Evolutionary conservation across 2,113 vertebrate genomes (phyloP), one percentile per base, ranked within the genome.

Genomic region (Periophthalmodon schlosseri): DNA sequence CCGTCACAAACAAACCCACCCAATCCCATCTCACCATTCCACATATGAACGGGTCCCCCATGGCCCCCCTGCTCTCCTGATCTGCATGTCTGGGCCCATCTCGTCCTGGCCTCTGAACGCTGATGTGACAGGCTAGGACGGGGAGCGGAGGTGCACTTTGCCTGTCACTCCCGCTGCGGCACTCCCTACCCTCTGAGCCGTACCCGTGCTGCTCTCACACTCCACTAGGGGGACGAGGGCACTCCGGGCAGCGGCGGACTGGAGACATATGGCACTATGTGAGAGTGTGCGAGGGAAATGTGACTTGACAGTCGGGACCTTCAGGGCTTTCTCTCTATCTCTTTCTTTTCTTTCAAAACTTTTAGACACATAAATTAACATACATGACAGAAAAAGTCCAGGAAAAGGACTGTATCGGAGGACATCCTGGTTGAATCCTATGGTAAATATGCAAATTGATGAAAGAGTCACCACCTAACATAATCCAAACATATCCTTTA

Each of bases 141-240:
- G 12, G 67, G 78, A 84, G 68, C 33, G 18, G 72, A 74, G 64
- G 69, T 84, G 60, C 66, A 84, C 82, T 84, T 72, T 63, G 15
- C 64, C 71, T 80, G 70, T 75, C 49, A 67, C 78, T 80, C 83
- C 85, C 80, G 64, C 83, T 65, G 75, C 73, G 75, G 68, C 69
- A 47, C 68, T 69, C 50, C 68, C 34, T 3, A 63, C 20, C 58
- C 44, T 69, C 52, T 24, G 58, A 33, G 49, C 66, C 20, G 33
- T 9, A n/a, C 33, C 28, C 34, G 8, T 69, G 71, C 58, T 16
- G 58, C 58, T 28, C 58, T 33, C 23, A 65, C 68, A 73, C 52
- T 71, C 66, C 76, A 76, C 49, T 28, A 12, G 50, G 34, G 58
- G 68, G 58, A 61, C 14, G 28, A 63, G 77, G 69, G 34, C 61